Percentiles rank a stretch among this genome's conserved stretches.
Conservation (phyloP, 1,140 invertebrate species). For the Dendroctonus valens region DNA sequence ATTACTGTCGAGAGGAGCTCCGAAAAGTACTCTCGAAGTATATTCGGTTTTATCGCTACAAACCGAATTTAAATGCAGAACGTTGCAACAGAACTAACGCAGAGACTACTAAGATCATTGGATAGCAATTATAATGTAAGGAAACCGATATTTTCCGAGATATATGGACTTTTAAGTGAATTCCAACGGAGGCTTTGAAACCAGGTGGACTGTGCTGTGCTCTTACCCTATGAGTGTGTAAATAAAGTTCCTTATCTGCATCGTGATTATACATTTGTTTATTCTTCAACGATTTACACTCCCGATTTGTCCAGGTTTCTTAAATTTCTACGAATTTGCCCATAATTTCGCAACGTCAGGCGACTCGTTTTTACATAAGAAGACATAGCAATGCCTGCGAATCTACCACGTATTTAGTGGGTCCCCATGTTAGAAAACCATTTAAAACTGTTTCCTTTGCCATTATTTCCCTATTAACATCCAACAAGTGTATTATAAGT, state of each 20-base stretch:
- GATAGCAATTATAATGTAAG: conserved; percentile 71
- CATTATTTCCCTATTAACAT: background rate
- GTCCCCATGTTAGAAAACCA: conserved; percentile 4
- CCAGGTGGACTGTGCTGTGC: conserved; percentile 43
- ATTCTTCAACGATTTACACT: conserved; percentile 21
- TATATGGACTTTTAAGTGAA: conserved; percentile 38
- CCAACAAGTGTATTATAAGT: conserved; percentile 27
- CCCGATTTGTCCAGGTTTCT: conserved; percentile 1
- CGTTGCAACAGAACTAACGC: conserved; percentile 62
- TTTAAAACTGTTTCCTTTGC: conserved; percentile 12
- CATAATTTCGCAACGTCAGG: conserved; percentile 39
- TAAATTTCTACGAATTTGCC: conserved; percentile 22
- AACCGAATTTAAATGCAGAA: conserved; percentile 57
- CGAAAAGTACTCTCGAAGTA: conserved; percentile 50
- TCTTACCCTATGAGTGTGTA: conserved; percentile 23
- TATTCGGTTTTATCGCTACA: conserved; percentile 51
- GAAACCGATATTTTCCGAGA: conserved; percentile 42
- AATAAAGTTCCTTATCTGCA: conserved; percentile 31
- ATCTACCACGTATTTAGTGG: conserved; percentile 29
- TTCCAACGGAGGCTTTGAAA: conserved; percentile 35
- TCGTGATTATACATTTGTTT: conserved; percentile 11
- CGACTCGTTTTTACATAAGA: conserved; percentile 39
- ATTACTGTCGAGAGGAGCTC: conserved; percentile 51
- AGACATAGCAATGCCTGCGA: conserved; percentile 33
- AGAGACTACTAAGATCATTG: conserved; percentile 64